Evolutionary conservation across 1,140 invertebrate species (phyloP).

Genomic region (Temnothorax longispinosus): DNA sequence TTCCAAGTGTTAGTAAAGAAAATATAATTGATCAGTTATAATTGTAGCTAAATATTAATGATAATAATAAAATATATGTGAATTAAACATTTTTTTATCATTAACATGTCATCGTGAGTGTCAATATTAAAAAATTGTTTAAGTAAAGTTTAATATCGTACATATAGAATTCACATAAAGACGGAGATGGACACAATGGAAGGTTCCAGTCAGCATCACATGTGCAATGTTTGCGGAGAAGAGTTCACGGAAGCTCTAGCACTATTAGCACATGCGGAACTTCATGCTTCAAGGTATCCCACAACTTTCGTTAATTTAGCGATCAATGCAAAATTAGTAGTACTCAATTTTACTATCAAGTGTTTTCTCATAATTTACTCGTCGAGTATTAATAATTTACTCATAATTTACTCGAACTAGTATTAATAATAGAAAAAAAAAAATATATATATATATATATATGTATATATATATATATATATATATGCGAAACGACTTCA

Average conservation of each 20-base stretch:
- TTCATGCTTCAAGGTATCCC: conserved; percentile 87
- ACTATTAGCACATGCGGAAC: conserved; percentile 91
- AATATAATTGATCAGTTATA: not conserved
- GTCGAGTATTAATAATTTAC: not conserved
- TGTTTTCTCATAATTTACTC: conserved; percentile 13
- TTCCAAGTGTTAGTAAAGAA: not conserved
- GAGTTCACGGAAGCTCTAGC: conserved; percentile 90
- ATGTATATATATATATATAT: not conserved
- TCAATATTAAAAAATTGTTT: conserved; percentile 38
- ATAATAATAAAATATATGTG: not conserved
- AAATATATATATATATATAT: not conserved
- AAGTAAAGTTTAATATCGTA: conserved; percentile 58
- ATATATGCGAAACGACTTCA: not conserved
- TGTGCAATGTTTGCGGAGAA: conserved; percentile 92
- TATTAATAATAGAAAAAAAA: not conserved
- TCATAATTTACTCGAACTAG: conserved; percentile 13
- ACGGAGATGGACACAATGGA: conserved; percentile 85
- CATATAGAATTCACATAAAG: conserved; percentile 84
- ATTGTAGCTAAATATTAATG: not conserved
- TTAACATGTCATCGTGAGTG: not conserved
- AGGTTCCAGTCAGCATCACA: conserved; percentile 85
- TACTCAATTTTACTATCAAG: not conserved
- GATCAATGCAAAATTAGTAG: not conserved
- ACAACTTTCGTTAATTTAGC: not conserved
- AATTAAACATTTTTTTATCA: not conserved